Evolutionary conservation across 2,113 vertebrate species (phyloP).

Genomic region (Zapornia atra): DNA sequence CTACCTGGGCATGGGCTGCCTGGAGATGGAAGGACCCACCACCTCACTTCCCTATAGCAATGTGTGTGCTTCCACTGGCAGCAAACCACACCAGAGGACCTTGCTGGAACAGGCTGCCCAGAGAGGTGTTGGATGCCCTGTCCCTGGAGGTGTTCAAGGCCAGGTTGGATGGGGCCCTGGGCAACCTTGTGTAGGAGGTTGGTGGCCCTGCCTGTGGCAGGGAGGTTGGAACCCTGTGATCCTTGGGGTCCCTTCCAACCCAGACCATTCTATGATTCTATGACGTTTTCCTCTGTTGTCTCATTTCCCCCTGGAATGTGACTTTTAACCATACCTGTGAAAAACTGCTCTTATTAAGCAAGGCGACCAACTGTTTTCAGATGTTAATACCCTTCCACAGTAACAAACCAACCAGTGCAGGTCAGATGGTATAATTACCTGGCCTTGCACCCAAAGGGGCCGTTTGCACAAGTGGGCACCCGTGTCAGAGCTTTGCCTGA

Average conservation of each 20-base stretch:
- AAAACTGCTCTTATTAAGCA: background rate
- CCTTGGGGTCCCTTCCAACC: too few species aligned
- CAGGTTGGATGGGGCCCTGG: too few species aligned
- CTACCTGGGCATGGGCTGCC: background rate
- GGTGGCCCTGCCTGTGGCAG: too few species aligned
- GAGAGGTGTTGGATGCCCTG: too few species aligned
- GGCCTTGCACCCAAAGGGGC: background rate
- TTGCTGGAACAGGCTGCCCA: too few species aligned
- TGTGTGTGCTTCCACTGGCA: background rate
- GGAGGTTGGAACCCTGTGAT: too few species aligned
- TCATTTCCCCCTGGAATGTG: background rate
- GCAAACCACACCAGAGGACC: background rate
- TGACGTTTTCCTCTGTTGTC: background rate
- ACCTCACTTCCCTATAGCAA: background rate
- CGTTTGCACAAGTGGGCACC: fast-evolving
- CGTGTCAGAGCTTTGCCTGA: background rate
- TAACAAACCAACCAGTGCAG: background rate
- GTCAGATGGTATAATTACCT: background rate
- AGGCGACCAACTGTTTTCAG: background rate
- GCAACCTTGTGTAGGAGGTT: too few species aligned
- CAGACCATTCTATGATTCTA: too few species aligned
- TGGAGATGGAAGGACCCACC: fast-evolving
- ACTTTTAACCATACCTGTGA: background rate
- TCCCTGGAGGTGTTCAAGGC: too few species aligned
- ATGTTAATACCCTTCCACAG: background rate